Evolutionary conservation across 2,888 invertebrate species (phyloP).

Genomic region (Unio pictorum): DNA sequence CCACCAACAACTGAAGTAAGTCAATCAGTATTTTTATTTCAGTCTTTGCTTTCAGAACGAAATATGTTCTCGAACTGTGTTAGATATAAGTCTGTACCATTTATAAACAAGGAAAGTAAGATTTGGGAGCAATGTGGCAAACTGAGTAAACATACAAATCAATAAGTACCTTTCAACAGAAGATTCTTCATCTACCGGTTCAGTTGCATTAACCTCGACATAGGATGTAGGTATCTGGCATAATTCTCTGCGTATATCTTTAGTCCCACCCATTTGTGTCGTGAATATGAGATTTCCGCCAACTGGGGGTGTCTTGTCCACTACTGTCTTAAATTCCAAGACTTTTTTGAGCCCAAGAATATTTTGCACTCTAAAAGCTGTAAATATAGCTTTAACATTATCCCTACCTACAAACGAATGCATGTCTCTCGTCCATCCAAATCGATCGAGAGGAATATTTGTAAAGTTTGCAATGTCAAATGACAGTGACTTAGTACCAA

Average conservation of each 20-base stretch:
- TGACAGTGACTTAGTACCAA: conserved; percentile 20
- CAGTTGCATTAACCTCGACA: conserved; percentile 24
- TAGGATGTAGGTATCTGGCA: conserved; percentile 41
- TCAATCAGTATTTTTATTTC: no score
- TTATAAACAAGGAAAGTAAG: no score
- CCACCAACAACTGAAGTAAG: no score
- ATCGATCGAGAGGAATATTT: conserved; percentile 9
- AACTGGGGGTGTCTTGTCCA: conserved; percentile 35
- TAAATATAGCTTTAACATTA: conserved; percentile 10
- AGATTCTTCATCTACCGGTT: conserved; percentile 30
- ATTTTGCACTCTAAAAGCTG: conserved; percentile 27
- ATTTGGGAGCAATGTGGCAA: no score
- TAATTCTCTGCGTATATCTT: conserved; percentile 6
- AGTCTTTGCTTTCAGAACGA: no score
- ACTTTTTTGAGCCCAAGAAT: conserved; percentile 19
- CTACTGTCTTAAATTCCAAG: conserved; percentile 19
- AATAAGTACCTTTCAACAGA: conserved; percentile 25
- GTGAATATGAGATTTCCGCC: conserved; percentile 26
- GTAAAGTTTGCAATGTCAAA: conserved; percentile 18
- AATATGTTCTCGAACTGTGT: no score
- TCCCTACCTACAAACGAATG: not conserved
- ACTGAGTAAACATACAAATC: not conserved
- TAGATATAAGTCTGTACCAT: no score
- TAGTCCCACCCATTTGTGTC: conserved; percentile 18
- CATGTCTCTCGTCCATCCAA: not conserved